phyloP scores from a whole-genome alignment of 2,797 vertebrate genomes.

The Jordanella pulchra region DNA sequence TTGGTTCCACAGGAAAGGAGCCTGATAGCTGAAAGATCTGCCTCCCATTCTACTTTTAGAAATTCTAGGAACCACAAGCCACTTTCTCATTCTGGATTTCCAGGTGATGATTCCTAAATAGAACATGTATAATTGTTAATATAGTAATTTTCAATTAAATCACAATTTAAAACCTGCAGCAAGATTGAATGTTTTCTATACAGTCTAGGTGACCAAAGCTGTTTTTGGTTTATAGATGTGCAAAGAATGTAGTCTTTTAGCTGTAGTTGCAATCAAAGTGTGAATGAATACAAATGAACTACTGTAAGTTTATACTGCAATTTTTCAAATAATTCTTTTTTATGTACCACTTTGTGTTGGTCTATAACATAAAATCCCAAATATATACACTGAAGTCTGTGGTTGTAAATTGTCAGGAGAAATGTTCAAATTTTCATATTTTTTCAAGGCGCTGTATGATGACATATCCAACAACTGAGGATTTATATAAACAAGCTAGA shows the following conservation, averaged over 20 bases:
- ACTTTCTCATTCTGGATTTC: too few species aligned
- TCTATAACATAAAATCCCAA: background rate
- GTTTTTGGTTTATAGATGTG: background rate
- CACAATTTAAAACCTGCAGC: background rate
- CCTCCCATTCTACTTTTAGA: too few species aligned
- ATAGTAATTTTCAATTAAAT: background rate
- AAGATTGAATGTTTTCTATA: background rate
- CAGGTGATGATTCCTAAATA: too few species aligned
- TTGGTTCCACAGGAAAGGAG: too few species aligned
- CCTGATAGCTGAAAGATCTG: too few species aligned
- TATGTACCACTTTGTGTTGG: background rate
- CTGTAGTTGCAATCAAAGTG: background rate
- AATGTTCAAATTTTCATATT: background rate
- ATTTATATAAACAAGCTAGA: constrained; percentile 22
- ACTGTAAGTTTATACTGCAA: background rate
- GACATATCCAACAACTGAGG: constrained; percentile 7
- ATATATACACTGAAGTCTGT: background rate
- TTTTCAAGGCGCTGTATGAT: background rate
- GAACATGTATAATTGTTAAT: background rate
- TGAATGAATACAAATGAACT: background rate
- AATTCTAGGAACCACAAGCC: too few species aligned
- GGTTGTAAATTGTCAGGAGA: background rate
- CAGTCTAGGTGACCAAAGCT: background rate
- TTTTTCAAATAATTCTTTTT: background rate
- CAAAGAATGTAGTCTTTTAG: background rate